Conservation (phyloP, 2,113 vertebrate genomes). For the Rhea americana region DNA sequence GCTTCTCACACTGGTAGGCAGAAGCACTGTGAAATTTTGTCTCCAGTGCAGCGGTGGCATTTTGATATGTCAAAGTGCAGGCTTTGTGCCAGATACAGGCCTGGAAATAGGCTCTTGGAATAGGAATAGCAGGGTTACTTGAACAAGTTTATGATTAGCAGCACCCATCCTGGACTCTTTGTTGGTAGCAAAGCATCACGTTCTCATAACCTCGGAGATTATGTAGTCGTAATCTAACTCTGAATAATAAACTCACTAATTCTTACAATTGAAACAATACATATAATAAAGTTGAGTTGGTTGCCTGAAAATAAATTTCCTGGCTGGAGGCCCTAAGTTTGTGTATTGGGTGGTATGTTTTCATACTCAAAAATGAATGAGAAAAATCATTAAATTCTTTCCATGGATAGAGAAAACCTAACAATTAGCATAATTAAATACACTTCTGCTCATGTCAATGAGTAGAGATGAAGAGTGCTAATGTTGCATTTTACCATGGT, state of each 20-base stretch:
- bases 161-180: background rate
- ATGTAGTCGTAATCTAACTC: background rate
- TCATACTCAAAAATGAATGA: slow-evolving; percentile 69
- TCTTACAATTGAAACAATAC: background rate
- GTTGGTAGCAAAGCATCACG: accelerated
- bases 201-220: background rate
- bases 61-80: background rate
- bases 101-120: background rate
- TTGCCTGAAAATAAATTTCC: slow-evolving; percentile 64
- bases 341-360: slow-evolving; percentile 66
- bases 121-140: background rate
- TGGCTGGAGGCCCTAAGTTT: slow-evolving; percentile 47
- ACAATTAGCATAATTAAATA: background rate
- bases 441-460: background rate
- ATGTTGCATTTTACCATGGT: background rate
- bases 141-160: background rate
- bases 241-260: background rate
- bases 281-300: background rate
- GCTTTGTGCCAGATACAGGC: accelerated
- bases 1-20: accelerated
- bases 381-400: slow-evolving; percentile 6
- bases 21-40: background rate
- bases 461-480: background rate
- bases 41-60: background rate
- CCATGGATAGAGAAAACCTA: background rate